Evolutionary conservation across 2,888 invertebrate species (phyloP).

Genomic region (Homarus gammarus): DNA sequence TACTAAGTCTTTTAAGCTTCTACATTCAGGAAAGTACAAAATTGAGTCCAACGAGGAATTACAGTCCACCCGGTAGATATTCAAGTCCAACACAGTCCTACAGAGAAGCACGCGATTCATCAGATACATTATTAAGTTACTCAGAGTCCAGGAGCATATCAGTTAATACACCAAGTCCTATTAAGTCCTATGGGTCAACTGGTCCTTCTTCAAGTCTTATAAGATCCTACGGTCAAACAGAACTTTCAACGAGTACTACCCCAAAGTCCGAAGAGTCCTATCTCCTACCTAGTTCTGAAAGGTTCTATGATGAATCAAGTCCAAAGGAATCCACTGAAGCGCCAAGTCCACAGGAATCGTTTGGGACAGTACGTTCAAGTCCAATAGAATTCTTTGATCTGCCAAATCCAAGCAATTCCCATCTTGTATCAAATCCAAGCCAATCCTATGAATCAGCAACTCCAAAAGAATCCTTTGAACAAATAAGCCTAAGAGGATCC

Average conservation of each 20-base stretch:
- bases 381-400: background rate
- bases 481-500: too few relatives aligned
- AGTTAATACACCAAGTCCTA: background rate
- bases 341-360: background rate
- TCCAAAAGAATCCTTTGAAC: background rate
- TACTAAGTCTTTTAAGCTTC: background rate
- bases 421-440: background rate
- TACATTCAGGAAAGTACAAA: background rate
- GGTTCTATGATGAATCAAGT: background rate
- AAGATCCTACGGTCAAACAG: background rate
- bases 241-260: background rate
- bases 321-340: background rate
- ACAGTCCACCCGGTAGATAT: background rate
- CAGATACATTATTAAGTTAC: background rate
- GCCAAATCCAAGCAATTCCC: background rate
- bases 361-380: too few relatives aligned
- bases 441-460: background rate
- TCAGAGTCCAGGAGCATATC: background rate
- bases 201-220: background rate
- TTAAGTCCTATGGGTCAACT: background rate
- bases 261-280: background rate
- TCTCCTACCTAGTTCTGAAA: background rate
- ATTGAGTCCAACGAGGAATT: background rate
- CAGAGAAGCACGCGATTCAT: background rate
- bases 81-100: background rate